Evolutionary conservation across 2,113 vertebrate species (phyloP).

Genomic region (Hemicordylus capensis): DNA sequence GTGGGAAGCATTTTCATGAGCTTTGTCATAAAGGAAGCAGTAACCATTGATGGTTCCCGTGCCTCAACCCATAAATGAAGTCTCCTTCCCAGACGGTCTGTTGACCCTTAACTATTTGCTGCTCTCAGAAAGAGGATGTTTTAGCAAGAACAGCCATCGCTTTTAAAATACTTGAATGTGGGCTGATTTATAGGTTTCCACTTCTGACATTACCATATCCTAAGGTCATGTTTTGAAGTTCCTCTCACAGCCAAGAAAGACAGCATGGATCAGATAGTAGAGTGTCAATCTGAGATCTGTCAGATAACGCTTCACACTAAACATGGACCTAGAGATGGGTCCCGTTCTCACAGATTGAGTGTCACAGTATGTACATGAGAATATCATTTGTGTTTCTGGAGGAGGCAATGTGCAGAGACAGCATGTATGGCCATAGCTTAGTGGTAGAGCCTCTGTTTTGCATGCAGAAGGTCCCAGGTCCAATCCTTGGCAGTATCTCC

Average conservation of each 20-base stretch:
- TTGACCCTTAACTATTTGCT: neutral
- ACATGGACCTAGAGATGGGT: neutral
- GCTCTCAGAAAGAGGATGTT: neutral
- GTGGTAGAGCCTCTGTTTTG: too few species aligned
- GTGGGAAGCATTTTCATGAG: conserved; percentile 14
- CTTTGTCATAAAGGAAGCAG: neutral
- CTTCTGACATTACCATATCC: neutral
- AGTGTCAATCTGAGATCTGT: neutral
- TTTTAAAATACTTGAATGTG: neutral
- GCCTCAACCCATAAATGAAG: neutral
- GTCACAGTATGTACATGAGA: too few species aligned
- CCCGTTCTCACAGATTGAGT: too few species aligned
- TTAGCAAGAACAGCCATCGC: neutral
- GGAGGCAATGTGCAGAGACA: neutral
- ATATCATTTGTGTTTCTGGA: neutral
- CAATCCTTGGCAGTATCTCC: too few species aligned
- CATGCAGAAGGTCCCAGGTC: too few species aligned
- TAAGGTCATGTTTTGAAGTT: too few species aligned
- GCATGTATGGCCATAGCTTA: too few species aligned
- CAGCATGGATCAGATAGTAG: neutral
- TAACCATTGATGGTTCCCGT: neutral
- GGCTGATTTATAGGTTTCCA: neutral
- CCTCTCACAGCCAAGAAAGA: neutral
- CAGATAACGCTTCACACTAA: neutral
- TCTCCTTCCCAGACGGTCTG: neutral